phyloP scores from a whole-genome alignment of 2,113 vertebrate genomes.

The Eulacestoma nigropectus region DNA sequence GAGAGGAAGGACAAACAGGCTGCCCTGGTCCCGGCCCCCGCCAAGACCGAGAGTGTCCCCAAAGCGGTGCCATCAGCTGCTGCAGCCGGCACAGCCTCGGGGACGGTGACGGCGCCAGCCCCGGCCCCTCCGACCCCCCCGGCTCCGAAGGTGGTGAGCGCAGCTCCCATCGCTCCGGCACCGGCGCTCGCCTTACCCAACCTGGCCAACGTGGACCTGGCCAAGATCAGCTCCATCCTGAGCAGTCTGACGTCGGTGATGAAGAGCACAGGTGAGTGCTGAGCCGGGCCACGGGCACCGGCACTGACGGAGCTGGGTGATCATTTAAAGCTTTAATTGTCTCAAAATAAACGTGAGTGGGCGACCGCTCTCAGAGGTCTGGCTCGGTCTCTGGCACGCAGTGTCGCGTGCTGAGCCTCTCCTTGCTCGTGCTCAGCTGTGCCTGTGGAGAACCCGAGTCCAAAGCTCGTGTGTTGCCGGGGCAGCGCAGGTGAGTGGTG shows the following conservation, averaged over 20 bases:
- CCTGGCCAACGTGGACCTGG: constrained; percentile 94
- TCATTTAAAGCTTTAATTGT: background rate
- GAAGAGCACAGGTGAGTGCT: constrained; percentile 90
- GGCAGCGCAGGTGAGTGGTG: background rate
- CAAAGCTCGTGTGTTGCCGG: rapidly evolving
- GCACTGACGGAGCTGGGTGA: background rate
- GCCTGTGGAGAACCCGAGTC: background rate
- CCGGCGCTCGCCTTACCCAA: constrained; percentile 76
- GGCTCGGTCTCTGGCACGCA: background rate
- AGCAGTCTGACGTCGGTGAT: constrained; percentile 93
- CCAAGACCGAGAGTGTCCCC: constrained; percentile 46
- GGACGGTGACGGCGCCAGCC: rapidly evolving
- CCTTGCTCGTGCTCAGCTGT: rapidly evolving
- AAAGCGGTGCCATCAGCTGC: constrained; percentile 22
- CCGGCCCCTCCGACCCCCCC: constrained; percentile 4
- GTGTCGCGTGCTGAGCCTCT: background rate
- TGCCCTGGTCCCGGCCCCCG: background rate
- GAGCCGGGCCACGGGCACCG: rapidly evolving
- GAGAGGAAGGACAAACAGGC: constrained; percentile 80
- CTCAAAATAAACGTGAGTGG: background rate
- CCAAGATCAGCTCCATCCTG: constrained; percentile 98
- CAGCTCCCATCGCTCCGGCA: constrained; percentile 11
- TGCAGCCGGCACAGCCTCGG: background rate
- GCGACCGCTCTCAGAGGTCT: background rate
- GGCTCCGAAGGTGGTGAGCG: constrained; percentile 29